These are phyloP conservation scores for Steatornis caripensis DNA, from an alignment of 2,113 vertebrate species.

Conservation along the genomic window DNA sequence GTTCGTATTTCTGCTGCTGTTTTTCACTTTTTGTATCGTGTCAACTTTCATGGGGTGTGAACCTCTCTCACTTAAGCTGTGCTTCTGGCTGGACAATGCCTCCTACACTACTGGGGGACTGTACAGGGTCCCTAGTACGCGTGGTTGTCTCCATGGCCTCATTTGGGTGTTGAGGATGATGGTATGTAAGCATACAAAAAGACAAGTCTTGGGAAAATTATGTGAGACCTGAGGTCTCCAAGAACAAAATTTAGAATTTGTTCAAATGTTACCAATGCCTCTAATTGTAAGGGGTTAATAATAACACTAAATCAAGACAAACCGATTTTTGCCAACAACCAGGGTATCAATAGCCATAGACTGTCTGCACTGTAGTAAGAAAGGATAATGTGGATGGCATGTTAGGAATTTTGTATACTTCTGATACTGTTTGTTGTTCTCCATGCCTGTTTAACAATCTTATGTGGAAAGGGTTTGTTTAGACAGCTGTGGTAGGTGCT, in stretches of 20 bases:
- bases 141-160: rapidly evolving
- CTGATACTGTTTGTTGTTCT: not conserved
- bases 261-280: not conserved
- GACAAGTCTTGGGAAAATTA: not conserved
- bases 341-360: not conserved
- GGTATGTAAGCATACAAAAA: not conserved
- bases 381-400: not conserved
- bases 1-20: not conserved
- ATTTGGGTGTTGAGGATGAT: not conserved
- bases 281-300: not conserved
- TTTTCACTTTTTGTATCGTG: not conserved
- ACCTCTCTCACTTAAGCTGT: not conserved
- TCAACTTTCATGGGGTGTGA: not conserved
- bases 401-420: not conserved
- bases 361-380: not conserved
- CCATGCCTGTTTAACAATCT: not conserved
- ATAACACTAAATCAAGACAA: not conserved
- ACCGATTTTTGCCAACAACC: not conserved
- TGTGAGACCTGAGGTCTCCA: not conserved
- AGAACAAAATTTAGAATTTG: not conserved
- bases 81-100: not conserved
- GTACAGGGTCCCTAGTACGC: rapidly evolving
- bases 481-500: not conserved
- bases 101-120: not conserved
- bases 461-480: not conserved